A percentile compares a stretch with the other conserved stretches of the same genome.
Conservation (phyloP, 2,888 invertebrate genomes). For the Cheilosia vulpina region DNA sequence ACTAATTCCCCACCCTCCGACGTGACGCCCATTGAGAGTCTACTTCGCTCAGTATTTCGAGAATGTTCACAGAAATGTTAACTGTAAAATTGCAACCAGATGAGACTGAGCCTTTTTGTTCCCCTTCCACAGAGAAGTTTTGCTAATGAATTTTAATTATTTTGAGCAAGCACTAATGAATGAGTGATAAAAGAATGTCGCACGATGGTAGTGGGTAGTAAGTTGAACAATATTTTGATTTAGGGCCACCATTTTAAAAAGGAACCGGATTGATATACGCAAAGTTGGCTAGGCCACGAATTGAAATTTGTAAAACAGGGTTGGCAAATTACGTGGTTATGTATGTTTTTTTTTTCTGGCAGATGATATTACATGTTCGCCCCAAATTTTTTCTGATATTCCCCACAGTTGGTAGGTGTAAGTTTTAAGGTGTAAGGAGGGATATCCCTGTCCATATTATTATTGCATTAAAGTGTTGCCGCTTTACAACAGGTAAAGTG, state of each 20-base stretch:
- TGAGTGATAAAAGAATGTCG: not conserved
- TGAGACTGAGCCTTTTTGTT: conserved; percentile 11
- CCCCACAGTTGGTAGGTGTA: too few relatives aligned
- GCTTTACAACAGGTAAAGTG: too few relatives aligned
- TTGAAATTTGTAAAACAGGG: too few relatives aligned
- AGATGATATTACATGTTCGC: too few relatives aligned
- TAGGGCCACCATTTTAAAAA: not conserved
- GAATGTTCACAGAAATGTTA: conserved; percentile 53
- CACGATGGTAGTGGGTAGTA: not conserved
- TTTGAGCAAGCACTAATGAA: conserved; percentile 9
- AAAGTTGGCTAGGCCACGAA: too few relatives aligned
- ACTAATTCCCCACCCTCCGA: conserved; percentile 44
- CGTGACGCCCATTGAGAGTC: conserved; percentile 9
- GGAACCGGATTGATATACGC: too few relatives aligned
- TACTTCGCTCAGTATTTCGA: conserved; percentile 14
- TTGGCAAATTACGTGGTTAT: too few relatives aligned
- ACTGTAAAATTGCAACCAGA: conserved; percentile 46
- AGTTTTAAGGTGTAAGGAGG: too few relatives aligned
- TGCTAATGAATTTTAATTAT: conserved; percentile 66
- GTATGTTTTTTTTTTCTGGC: too few relatives aligned
- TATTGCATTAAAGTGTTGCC: too few relatives aligned
- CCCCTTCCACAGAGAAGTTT: conserved; percentile 3
- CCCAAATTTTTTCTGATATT: too few relatives aligned
- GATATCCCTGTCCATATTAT: too few relatives aligned
- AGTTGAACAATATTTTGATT: not conserved